Conservation (phyloP, 2,797 vertebrate genomes). For the Gadopsis marmoratus region DNA sequence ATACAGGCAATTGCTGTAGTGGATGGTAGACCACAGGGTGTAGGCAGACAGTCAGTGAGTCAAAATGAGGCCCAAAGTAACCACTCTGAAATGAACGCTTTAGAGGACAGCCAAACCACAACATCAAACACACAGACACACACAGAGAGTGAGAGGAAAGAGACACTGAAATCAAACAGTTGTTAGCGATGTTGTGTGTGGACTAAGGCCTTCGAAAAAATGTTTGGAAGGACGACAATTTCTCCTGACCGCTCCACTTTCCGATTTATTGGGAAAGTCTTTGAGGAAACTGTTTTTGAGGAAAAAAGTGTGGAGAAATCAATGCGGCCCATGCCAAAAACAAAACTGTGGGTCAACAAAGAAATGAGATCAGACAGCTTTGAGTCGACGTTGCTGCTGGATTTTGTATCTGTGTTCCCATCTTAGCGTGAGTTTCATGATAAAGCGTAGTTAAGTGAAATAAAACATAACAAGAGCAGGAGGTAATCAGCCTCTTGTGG, state of each 20-base stretch:
- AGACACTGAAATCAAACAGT: slow-evolving; percentile 63
- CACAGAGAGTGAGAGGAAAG: slow-evolving; percentile 75
- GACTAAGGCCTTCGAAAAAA: slow-evolving; percentile 58
- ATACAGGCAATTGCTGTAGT: slow-evolving; percentile 67
- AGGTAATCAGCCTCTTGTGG: neutral
- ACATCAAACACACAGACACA: slow-evolving; percentile 84
- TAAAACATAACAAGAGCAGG: neutral
- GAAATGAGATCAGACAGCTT: slow-evolving; percentile 22
- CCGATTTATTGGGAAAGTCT: slow-evolving; percentile 60
- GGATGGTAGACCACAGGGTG: slow-evolving; percentile 86
- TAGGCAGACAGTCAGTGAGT: slow-evolving; percentile 89
- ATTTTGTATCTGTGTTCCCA: slow-evolving; percentile 10
- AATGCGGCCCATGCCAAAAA: slow-evolving; percentile 28
- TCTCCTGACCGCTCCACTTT: slow-evolving; percentile 58
- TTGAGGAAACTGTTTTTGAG: slow-evolving; percentile 61
- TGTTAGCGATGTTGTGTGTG: slow-evolving; percentile 72
- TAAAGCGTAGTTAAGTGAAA: neutral
- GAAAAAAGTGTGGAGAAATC: slow-evolving; percentile 43
- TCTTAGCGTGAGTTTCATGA: neutral
- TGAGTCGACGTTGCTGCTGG: slow-evolving; percentile 9
- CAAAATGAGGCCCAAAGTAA: slow-evolving; percentile 84
- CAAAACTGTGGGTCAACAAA: slow-evolving; percentile 48
- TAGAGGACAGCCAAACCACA: slow-evolving; percentile 92
- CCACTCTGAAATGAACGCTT: slow-evolving; percentile 88
- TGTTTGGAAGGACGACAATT: slow-evolving; percentile 44